phyloP scores from a whole-genome alignment of 2,797 vertebrate species.

The Brachyalestes nurse region DNA sequence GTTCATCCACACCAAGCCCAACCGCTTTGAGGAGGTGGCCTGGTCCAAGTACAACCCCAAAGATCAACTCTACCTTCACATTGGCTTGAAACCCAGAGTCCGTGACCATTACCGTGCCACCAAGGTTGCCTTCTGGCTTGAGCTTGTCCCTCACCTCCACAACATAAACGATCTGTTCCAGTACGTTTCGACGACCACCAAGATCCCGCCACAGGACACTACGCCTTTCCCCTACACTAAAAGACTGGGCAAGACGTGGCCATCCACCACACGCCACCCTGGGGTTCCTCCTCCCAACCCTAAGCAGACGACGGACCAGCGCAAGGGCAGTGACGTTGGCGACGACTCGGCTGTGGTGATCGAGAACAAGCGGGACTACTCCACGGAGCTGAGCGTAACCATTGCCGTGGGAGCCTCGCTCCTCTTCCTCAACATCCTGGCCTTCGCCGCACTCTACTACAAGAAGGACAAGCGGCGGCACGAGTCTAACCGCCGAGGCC shows the following conservation, averaged over 20 bases:
- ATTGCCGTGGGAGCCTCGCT: conserved; percentile 92
- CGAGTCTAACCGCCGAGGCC: conserved; percentile 86
- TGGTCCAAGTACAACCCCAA: conserved; percentile 99
- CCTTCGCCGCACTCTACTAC: conserved; percentile 94
- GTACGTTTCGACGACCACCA: conserved; percentile 94
- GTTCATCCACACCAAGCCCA: conserved; percentile 97
- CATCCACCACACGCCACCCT: conserved; percentile 92
- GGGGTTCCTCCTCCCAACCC: conserved; percentile 88
- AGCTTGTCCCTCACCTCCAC: conserved; percentile 93
- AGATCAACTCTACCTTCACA: conserved; percentile 95
- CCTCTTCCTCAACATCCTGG: conserved; percentile 94
- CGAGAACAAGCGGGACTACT: conserved; percentile 93
- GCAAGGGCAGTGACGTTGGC: conserved; percentile 75
- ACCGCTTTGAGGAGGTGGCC: conserved; percentile 95
- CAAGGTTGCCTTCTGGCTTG: conserved; percentile 97
- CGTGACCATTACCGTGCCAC: conserved; percentile 94
- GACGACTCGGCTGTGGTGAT: conserved; percentile 90
- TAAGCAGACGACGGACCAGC: conserved; percentile 88
- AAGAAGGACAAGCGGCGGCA: conserved; percentile 95
- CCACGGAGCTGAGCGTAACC: conserved; percentile 92
- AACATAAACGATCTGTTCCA: conserved; percentile 97
- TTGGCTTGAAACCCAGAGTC: conserved; percentile 93
- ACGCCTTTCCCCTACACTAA: conserved; percentile 93
- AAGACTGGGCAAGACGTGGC: conserved; percentile 89
- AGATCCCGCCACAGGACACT: conserved; percentile 93